phyloP scores from a whole-genome alignment of 2,113 vertebrate genomes.

The Mirounga angustirostris region DNA sequence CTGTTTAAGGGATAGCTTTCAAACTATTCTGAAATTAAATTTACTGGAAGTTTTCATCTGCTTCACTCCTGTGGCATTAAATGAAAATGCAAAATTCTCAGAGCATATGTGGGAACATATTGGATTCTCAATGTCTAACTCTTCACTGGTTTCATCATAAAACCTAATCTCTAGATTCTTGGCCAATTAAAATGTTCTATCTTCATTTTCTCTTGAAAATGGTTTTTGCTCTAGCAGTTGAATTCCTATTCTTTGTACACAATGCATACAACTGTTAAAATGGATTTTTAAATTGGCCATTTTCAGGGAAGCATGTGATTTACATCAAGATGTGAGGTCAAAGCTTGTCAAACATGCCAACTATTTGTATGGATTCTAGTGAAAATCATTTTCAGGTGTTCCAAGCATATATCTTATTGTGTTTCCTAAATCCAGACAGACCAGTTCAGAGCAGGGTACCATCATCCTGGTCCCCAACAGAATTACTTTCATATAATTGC shows the following conservation, averaged over 20 bases:
- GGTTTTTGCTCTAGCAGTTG: not conserved
- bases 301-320: conserved; percentile 43
- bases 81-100: conserved; percentile 59
- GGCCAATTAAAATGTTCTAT: conserved; percentile 3
- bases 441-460: not conserved
- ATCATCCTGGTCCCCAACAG: not conserved
- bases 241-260: conserved; percentile 33
- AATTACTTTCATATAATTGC: not conserved
- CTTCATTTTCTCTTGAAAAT: conserved; percentile 39
- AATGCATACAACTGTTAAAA: not conserved
- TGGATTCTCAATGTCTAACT: conserved; percentile 9
- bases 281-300: conserved; percentile 29
- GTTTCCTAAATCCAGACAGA: not conserved
- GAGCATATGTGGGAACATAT: conserved; percentile 36
- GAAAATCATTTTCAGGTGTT: conserved; percentile 37
- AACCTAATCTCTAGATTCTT: conserved; percentile 51
- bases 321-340: not conserved
- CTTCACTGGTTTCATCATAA: conserved; percentile 34
- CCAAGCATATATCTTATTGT: not conserved
- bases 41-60: conserved; percentile 2
- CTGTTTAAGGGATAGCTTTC: conserved; percentile 30
- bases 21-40: conserved; percentile 19
- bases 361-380: conserved; percentile 40
- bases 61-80: conserved; percentile 37
- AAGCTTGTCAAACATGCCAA: conserved; percentile 48